Evolutionary conservation across 2,888 invertebrate genomes (phyloP).

Genomic region (Acleris sparsana): DNA sequence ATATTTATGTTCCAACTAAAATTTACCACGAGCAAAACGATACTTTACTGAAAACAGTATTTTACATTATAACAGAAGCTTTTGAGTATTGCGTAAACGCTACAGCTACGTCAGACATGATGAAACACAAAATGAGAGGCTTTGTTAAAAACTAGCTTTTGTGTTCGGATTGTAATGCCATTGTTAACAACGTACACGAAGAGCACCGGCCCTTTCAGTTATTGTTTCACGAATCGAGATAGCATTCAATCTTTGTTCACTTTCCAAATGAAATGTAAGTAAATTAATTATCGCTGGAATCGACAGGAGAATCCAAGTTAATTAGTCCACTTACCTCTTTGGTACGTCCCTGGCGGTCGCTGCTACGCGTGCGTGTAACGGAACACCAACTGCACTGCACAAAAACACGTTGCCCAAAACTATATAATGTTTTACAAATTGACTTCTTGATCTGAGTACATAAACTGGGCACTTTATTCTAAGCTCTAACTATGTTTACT

Average conservation of each 20-base stretch:
- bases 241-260: constrained; percentile 2
- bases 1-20: constrained; percentile 39
- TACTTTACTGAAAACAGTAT: constrained; percentile 24
- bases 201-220: constrained; percentile 6
- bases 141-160: constrained; percentile 23
- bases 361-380: constrained; percentile 17
- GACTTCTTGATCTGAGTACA: constrained; percentile 23
- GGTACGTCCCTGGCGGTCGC: neutral
- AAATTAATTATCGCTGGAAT: neutral
- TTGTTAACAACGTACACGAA: constrained; percentile 12
- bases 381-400: constrained; percentile 19
- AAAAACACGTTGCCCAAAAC: constrained; percentile 11
- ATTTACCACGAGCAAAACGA: constrained; percentile 46
- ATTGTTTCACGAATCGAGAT: constrained; percentile 6
- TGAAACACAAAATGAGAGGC: constrained; percentile 12
- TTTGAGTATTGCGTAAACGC: constrained; percentile 5
- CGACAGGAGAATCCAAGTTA: neutral
- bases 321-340: constrained; percentile 25
- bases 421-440: constrained; percentile 8
- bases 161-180: constrained; percentile 19
- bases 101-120: constrained; percentile 8
- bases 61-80: constrained; percentile 14
- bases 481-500: constrained; percentile 30
- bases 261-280: constrained; percentile 3
- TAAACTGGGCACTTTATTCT: constrained; percentile 23